These are phyloP conservation scores for Liposcelis brunnea DNA, from an alignment of 2,888 invertebrate genomes.

Conservation along the genomic window DNA sequence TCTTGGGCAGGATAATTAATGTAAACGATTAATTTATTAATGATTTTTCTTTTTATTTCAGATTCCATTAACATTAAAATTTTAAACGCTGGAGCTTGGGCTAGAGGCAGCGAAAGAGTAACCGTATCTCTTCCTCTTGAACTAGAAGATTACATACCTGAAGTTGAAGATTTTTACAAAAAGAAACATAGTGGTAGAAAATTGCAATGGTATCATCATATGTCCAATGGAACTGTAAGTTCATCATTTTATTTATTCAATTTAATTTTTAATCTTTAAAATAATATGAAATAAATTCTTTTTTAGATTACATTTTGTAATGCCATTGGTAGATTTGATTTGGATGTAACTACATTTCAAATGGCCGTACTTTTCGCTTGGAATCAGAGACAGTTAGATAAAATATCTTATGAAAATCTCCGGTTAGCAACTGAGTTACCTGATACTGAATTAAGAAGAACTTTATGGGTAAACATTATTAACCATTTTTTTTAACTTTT, in stretches of 20 bases:
- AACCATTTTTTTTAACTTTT: not conserved
- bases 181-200: constrained; percentile 95
- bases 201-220: constrained; percentile 97
- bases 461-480: constrained; percentile 48
- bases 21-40: not conserved
- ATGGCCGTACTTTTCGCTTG: constrained; percentile 98
- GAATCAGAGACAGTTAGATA: constrained; percentile 90
- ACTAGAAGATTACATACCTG: constrained; percentile 96
- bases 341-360: constrained; percentile 99
- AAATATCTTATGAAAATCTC: constrained; percentile 91
- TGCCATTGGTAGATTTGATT: constrained; percentile 80
- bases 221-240: constrained; percentile 89
- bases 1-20: not conserved
- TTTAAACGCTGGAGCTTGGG: constrained; percentile 97
- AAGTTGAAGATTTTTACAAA: constrained; percentile 97
- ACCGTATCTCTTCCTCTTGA: constrained; percentile 93
- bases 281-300: constrained; percentile 4
- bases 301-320: constrained; percentile 78
- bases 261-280: no score
- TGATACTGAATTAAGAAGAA: constrained; percentile 83
- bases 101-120: constrained; percentile 82
- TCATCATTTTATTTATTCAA: no score
- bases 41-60: constrained; percentile 22
- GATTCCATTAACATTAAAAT: constrained; percentile 97
- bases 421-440: constrained; percentile 92